phyloP scores from a whole-genome alignment of 2,113 vertebrate species.

The Dicentrarchus labrax region DNA sequence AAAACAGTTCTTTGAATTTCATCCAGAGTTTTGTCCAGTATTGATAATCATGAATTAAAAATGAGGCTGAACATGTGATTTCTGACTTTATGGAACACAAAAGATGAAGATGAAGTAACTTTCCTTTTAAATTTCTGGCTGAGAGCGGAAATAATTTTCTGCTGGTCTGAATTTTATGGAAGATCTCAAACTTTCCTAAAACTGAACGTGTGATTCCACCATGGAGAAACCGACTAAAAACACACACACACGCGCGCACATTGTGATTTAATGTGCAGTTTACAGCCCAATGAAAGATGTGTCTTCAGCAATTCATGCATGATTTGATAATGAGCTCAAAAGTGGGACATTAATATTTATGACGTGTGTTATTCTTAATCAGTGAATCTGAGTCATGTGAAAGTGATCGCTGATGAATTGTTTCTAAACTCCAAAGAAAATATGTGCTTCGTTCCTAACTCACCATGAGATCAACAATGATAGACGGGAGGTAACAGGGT shows the following conservation, averaged over 20 bases:
- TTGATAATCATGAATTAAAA: too few relatives aligned
- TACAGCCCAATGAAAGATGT: not conserved
- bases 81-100: too few relatives aligned
- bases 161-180: not conserved
- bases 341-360: slow-evolving; percentile 7
- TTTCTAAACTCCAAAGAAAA: slow-evolving; percentile 1
- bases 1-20: too few relatives aligned
- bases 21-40: too few relatives aligned
- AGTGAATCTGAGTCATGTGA: not conserved
- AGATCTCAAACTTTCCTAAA: not conserved
- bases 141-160: not conserved
- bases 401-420: not conserved
- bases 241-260: not conserved
- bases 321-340: slow-evolving; percentile 7
- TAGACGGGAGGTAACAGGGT: too few relatives aligned
- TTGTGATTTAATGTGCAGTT: not conserved
- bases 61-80: too few relatives aligned
- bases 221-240: slow-evolving; percentile 17
- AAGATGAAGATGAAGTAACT: not conserved
- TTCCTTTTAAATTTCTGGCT: not conserved
- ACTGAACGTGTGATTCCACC: not conserved
- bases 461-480: not conserved
- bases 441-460: not conserved
- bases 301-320: not conserved
- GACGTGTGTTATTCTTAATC: slow-evolving; percentile 11